phyloP scores from a whole-genome alignment of 2,113 vertebrate genomes.

The Pedionomus torquatus region DNA sequence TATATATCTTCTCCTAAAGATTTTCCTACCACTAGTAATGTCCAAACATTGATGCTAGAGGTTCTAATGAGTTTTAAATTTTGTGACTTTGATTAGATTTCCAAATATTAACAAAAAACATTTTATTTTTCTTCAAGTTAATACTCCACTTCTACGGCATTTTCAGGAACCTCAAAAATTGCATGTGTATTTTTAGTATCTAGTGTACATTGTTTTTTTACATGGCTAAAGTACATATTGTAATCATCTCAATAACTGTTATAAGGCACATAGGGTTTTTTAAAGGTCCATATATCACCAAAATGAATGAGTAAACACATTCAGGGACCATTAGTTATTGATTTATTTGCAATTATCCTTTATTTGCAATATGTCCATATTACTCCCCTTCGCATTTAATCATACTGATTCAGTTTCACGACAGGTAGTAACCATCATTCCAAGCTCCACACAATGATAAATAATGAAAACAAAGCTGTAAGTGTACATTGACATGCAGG shows the following conservation, averaged over 20 bases:
- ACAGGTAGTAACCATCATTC: constrained; percentile 23
- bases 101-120: neutral
- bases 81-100: neutral
- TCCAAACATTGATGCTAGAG: neutral
- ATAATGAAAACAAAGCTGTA: constrained; percentile 28
- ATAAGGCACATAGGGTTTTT: constrained; percentile 5
- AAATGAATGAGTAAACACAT: constrained; percentile 61
- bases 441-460: constrained; percentile 3
- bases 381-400: constrained; percentile 11
- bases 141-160: neutral
- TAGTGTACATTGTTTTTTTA: neutral
- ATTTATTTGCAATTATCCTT: constrained; percentile 66
- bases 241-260: constrained; percentile 43
- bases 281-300: constrained; percentile 28
- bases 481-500: neutral
- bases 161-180: neutral
- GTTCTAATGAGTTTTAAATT: neutral
- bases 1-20: neutral
- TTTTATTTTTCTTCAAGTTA: neutral
- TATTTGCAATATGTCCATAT: neutral
- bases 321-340: constrained; percentile 62
- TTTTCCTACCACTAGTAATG: neutral
- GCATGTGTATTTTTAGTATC: neutral
- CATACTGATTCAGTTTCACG: neutral
- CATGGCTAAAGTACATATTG: neutral